Base-by-base conservation (phyloP, 2,888 invertebrate species). In the Nemurella pictetii region DNA sequence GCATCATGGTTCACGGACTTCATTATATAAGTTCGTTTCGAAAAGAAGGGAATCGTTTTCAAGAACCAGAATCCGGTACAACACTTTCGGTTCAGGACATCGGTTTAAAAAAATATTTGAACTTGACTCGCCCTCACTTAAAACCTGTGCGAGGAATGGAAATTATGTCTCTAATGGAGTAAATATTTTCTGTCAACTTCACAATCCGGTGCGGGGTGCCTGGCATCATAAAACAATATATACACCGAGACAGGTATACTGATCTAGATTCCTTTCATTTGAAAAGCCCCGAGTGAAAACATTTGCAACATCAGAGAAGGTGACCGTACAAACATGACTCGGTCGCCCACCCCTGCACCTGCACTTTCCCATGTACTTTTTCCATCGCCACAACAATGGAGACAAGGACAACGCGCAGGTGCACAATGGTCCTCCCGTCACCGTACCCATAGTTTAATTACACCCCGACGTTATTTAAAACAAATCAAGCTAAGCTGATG, bases 1-100 rank as follows among this genome's bases (percentile, higher is more conserved):
- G 72, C 28, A 20, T 27, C 28, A 26, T 12, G 82, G 28, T 27
- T 82, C 55, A 82, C 55, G 72, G 82, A 72, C 82, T 82, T 82
- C 82, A 82, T 82, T 82, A 82, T 82, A 82, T 55, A 27, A 82
- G 26, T 26, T 82, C 82, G 27, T 72, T 55, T 82, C 20, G 15
- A 28, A 36, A 36, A 35, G 7, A 35, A 28, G 26, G 3, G 32
- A 55, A 12, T 12, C 55, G 9, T 55, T 55, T 20, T 55, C 55
- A 3, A 55, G 55, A 55, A 20, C 55, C 3, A 55, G 15, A 55
- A 20, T 55, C 55, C 55, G 55, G 55, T 55, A 55, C 9, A 55
- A 55, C 55, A 55, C 55, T 55, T 55, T 55, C 78, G 29, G 29
- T 55, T 55, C 78, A 78, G 29, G 29, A 29, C 75, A 15, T 55